Evolutionary conservation across 2,888 invertebrate species (phyloP), one percentile per base, ranked within the genome.

Genomic region (Cryptocephalus moraei): DNA sequence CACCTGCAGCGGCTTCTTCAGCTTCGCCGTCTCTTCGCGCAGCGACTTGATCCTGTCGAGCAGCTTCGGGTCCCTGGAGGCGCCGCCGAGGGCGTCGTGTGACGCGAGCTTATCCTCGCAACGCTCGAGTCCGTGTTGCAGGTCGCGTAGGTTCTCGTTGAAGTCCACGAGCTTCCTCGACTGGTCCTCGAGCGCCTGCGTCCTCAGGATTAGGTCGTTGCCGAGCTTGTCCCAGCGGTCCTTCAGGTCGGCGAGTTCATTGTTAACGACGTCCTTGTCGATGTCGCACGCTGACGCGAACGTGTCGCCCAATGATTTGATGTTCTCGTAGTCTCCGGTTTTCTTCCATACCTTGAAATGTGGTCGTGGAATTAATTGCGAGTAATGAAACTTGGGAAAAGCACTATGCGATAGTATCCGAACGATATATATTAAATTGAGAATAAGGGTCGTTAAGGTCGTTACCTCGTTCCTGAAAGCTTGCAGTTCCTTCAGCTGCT

Each of bases 321-420:
- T 86, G 68, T 88, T 90, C 62, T 95, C 95, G 61, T 86, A 93
- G 70, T 95, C 95, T 9, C 92, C 92, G 10, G 91, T 88, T 62
- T 88, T 89, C 68, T 92, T 91, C 85, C 92, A 89, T 1, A 94
- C 84, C 22, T 22, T 2, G 22, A 22, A 22, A 6, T 4, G 22
- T 6, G n/a, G 22, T 22, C 6, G 22, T 4, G 22, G 22, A 22
- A 6, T 22, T 6, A 22, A 22, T 22, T 22, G 22, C 3, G 6
- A 22, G 22, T 2, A 6, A n/a, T n/a, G n/a, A n/a, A n/a, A n/a
- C n/a, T n/a, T n/a, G n/a, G n/a, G n/a, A n/a, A n/a, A n/a, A n/a
- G n/a, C n/a, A n/a, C n/a, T n/a, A n/a, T n/a, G n/a, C n/a, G n/a
- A n/a, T n/a, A n/a, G n/a, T n/a, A n/a, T n/a, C n/a, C n/a, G n/a